phyloP scores from a whole-genome alignment of 2,888 invertebrate species.

The Pediacus dermestoides region DNA sequence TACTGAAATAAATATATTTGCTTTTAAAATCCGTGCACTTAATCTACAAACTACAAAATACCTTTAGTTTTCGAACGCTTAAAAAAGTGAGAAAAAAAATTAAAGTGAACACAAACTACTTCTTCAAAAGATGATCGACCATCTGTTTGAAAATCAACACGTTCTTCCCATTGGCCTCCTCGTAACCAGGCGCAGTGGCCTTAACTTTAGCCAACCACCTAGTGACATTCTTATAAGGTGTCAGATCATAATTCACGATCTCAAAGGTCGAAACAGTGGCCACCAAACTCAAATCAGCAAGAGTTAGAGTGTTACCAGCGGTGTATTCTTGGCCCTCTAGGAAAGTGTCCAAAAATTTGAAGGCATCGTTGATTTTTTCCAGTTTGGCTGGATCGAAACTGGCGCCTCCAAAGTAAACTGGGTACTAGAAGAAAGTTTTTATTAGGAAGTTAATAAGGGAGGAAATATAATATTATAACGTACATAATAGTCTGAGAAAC shows the following conservation, averaged over 20 bases:
- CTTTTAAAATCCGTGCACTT: too few relatives aligned
- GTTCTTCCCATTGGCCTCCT: slow-evolving; percentile 45
- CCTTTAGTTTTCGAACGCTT: too few relatives aligned
- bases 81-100: too few relatives aligned
- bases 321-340: slow-evolving; percentile 66
- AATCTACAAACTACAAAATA: too few relatives aligned
- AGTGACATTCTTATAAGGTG: slow-evolving; percentile 64
- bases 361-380: slow-evolving; percentile 65
- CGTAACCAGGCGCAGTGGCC: slow-evolving; percentile 57
- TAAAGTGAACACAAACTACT: too few relatives aligned
- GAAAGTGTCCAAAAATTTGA: slow-evolving; percentile 68
- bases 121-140: slow-evolving; percentile 36
- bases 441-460: not conserved
- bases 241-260: slow-evolving; percentile 60
- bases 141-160: slow-evolving; percentile 39
- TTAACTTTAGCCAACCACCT: slow-evolving; percentile 62
- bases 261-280: slow-evolving; percentile 69
- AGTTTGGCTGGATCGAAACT: slow-evolving; percentile 60
- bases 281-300: slow-evolving; percentile 72
- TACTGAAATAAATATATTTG: too few relatives aligned
- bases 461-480: too few relatives aligned
- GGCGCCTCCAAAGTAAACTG: slow-evolving; percentile 49
- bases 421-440: slow-evolving; percentile 37
- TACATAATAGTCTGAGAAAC: slow-evolving; percentile 70
- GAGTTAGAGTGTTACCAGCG: slow-evolving; percentile 69